A percentile compares a stretch with the other conserved stretches of the same genome.
These are phyloP conservation scores for Streptopelia turtur DNA, from an alignment of 2,797 vertebrate species.

Conservation along the genomic window DNA sequence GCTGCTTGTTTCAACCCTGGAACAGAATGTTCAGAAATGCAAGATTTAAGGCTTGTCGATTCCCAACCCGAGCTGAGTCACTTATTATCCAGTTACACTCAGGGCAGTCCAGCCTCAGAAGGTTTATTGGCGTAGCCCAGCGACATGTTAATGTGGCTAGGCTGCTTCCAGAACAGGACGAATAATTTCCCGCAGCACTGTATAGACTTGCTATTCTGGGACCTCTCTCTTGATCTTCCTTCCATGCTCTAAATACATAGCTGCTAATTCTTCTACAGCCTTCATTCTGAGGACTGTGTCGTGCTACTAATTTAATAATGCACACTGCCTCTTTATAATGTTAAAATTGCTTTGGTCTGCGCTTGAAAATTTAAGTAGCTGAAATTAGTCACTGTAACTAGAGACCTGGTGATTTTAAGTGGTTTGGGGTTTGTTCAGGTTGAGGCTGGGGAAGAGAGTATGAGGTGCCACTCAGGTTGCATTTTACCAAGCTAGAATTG, in stretches of 20 bases:
- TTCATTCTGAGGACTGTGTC: neutral
- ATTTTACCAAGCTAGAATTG: neutral
- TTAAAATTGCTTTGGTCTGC: neutral
- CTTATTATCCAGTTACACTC: conserved; percentile 29
- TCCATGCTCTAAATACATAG: conserved; percentile 20
- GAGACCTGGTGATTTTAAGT: neutral
- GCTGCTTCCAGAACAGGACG: conserved; percentile 23
- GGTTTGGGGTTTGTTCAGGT: neutral
- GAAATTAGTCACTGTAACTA: neutral
- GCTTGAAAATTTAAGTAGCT: neutral
- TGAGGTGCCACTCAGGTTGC: neutral
- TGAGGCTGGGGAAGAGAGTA: neutral
- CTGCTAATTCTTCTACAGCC: neutral
- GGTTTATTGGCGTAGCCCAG: conserved; percentile 32
- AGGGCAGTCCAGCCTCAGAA: neutral
- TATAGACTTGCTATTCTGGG: conserved; percentile 31
- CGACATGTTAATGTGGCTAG: neutral
- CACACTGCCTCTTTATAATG: neutral
- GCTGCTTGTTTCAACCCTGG: conserved; percentile 37
- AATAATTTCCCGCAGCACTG: neutral
- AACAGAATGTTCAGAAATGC: neutral
- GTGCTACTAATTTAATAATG: neutral
- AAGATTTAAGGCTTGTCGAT: neutral
- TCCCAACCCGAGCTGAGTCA: neutral
- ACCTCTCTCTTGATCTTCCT: conserved; percentile 21